Evolutionary conservation across 2,797 vertebrate species (phyloP), one percentile per base, ranked within the genome.

Genomic region (Smutsia gigantea): DNA sequence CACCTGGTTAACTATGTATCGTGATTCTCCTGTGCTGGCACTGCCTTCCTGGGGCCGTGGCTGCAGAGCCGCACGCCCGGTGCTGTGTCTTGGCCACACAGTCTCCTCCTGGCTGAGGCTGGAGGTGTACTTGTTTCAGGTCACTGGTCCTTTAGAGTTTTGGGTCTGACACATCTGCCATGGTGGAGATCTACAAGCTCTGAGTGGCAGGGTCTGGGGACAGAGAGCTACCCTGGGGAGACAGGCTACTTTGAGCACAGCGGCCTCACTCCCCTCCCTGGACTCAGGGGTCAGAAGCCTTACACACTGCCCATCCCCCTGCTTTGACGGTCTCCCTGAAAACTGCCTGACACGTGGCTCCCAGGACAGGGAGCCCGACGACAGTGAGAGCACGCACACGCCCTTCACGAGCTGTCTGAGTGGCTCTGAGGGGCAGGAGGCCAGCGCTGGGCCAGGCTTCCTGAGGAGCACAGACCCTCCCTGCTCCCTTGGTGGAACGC

Each of bases 1-100:
- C 59, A 0, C 7, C 29, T 2, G 4, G 14, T 17, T 7, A 17
- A 27, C 23, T 8, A 2, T 13, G 31, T 7, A 15, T 19, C 0
- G 0, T 10, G 49, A 6, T 21, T 6, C 46, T 19, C 3, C 34
- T 0, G 34, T 1, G 12, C 64, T 21, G 34, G 0, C 84, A 1
- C 2, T 8, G 0, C 39, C 39, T 39, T 39, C 39, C 39, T 39
- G 6, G 39, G 17, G 61, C 18, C 0, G 15, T 15, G 18, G 63
- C 15, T 7, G 15, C 63, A 31, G 10, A 1, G 25, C 42, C 42
- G 59, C 59, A 7, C 59, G 25, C 13, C 11, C 59, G 2, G 12
- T 27, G 25, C 27, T 2, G 25, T 5, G 59, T 46, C 46, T 12
- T 11, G 10, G 46, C 46, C 46, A 46, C 46, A 46, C 46, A 11